Evolutionary conservation across 2,888 invertebrate species (phyloP).

Genomic region (Thecophora atra): DNA sequence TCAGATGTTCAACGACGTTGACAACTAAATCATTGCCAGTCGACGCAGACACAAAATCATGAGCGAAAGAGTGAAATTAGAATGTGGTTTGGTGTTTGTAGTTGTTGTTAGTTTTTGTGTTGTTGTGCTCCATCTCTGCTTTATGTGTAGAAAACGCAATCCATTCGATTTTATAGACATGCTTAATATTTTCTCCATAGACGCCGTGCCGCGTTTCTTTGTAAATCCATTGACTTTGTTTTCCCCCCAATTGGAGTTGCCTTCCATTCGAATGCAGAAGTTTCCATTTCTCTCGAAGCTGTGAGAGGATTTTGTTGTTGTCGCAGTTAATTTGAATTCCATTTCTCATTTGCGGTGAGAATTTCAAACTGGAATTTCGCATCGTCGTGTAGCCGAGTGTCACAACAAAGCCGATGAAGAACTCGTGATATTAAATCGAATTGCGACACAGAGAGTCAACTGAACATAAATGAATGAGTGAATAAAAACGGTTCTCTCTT

Average conservation of each 20-base stretch:
- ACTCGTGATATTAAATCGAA: not conserved
- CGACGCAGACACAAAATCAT: not conserved
- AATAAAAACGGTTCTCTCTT: not conserved
- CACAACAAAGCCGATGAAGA: conserved; percentile 24
- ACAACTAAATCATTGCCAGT: conserved; percentile 26
- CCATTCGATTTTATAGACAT: conserved; percentile 5
- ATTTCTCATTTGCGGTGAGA: not conserved
- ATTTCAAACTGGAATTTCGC: not conserved
- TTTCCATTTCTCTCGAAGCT: not conserved
- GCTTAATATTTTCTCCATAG: conserved; percentile 8
- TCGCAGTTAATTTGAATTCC: conserved; percentile 20
- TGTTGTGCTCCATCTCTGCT: no score
- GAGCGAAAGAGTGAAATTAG: not conserved
- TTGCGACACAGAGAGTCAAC: not conserved
- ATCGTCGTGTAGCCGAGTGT: not conserved
- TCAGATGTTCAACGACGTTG: conserved; percentile 23
- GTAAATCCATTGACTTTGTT: not conserved
- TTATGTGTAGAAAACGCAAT: not conserved
- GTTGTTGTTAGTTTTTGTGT: not conserved
- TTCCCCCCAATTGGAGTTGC: not conserved
- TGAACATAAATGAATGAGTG: not conserved
- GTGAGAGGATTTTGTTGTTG: conserved; percentile 13
- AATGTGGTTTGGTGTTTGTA: conserved; percentile 1
- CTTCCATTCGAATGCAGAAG: not conserved
- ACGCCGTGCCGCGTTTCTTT: conserved; percentile 9